These are phyloP conservation scores for Orestias chungarensis DNA, from an alignment of 2,797 vertebrate genomes.

Conservation along the genomic window DNA sequence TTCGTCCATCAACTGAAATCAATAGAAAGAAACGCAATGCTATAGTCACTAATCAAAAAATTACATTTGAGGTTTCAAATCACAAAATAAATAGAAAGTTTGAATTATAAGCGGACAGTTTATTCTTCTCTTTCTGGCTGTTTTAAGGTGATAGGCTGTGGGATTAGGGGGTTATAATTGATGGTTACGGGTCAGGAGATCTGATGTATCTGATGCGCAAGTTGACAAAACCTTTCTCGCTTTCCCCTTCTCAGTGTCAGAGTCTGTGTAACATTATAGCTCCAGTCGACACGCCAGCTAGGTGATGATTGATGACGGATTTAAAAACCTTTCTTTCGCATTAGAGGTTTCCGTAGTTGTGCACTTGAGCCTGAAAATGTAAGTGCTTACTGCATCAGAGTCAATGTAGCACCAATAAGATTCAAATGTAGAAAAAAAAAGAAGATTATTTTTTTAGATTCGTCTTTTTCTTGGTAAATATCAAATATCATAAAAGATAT, in stretches of 20 bases:
- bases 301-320: constrained; percentile 29
- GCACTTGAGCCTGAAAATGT: constrained; percentile 26
- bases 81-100: neutral
- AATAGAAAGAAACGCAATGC: neutral
- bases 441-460: neutral
- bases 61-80: neutral
- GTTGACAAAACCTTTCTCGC: constrained; percentile 32
- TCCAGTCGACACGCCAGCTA: constrained; percentile 26
- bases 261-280: constrained; percentile 33
- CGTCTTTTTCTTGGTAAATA: constrained; percentile 20
- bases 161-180: constrained; percentile 13
- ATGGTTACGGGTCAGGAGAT: constrained; percentile 27
- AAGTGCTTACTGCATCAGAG: constrained; percentile 14
- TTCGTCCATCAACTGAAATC: too few relatives aligned
- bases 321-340: constrained; percentile 23
- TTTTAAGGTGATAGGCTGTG: neutral
- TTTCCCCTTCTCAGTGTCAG: constrained; percentile 26
- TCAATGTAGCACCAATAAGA: constrained; percentile 12
- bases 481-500: too few relatives aligned
- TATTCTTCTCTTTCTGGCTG: neutral
- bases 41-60: neutral
- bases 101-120: neutral
- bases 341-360: constrained; percentile 28
- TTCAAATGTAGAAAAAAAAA: neutral
- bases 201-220: constrained; percentile 25